phyloP scores from a whole-genome alignment of 1,140 invertebrate species.

The Zeugodacus cucurbitae region DNA sequence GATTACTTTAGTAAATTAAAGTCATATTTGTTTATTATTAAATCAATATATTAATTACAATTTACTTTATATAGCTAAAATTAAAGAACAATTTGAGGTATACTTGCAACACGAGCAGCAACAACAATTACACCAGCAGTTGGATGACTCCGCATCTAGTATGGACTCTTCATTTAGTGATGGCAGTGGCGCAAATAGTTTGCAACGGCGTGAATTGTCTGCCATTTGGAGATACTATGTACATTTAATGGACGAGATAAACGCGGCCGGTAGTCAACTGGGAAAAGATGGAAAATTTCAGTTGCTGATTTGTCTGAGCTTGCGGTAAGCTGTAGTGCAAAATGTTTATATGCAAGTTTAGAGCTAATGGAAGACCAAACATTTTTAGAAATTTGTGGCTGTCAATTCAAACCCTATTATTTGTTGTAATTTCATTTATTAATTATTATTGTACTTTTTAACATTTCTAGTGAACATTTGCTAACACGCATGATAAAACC shows the following conservation, averaged over 20 bases:
- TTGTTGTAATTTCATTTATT: not conserved
- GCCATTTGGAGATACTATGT: slow-evolving; percentile 81
- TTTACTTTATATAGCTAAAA: slow-evolving; percentile 72
- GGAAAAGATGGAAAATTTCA: slow-evolving; percentile 99
- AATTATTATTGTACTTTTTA: not conserved
- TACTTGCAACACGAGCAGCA: slow-evolving; percentile 72
- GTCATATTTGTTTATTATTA: not conserved
- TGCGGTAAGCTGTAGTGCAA: slow-evolving; percentile 59
- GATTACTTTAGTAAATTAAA: slow-evolving; percentile 89
- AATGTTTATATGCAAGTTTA: not conserved
- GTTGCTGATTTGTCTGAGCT: slow-evolving; percentile 91
- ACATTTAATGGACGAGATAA: slow-evolving; percentile 86
- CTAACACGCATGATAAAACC: slow-evolving; percentile 89
- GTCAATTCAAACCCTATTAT: not conserved
- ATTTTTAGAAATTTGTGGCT: too few relatives aligned
- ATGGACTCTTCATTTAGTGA: slow-evolving; percentile 62
- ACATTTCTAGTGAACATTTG: slow-evolving; percentile 84
- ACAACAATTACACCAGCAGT: slow-evolving; percentile 51
- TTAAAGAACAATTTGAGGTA: slow-evolving; percentile 87
- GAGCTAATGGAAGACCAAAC: too few relatives aligned
- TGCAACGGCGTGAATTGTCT: slow-evolving; percentile 72
- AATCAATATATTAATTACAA: not conserved
- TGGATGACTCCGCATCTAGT: slow-evolving; percentile 63
- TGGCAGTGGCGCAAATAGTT: slow-evolving; percentile 61
- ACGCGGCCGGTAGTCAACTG: slow-evolving; percentile 82